Conservation (phyloP, 2,797 vertebrate species). For the Peromyscus attwateri region DNA sequence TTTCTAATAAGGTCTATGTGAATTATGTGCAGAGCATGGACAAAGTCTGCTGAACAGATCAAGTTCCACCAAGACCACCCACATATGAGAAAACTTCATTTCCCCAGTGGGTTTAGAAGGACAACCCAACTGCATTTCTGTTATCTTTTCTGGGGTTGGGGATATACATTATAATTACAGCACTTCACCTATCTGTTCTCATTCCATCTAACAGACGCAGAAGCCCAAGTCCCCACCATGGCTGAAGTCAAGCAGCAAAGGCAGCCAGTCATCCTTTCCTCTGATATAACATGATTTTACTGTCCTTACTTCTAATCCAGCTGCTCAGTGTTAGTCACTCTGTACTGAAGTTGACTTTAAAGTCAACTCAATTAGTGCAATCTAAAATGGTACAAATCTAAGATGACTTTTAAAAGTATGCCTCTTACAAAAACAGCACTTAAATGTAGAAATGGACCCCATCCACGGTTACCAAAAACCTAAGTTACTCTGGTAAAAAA, state of each 20-base stretch:
- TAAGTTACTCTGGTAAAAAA: background rate
- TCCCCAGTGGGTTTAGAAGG: background rate
- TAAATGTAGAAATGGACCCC: background rate
- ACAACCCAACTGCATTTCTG: background rate
- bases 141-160: constrained; percentile 20
- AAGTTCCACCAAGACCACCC: background rate
- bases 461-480: background rate
- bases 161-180: background rate
- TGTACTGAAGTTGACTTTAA: background rate
- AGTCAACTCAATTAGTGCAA: background rate
- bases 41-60: background rate
- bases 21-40: background rate
- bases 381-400: constrained; percentile 23
- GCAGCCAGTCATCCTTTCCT: background rate
- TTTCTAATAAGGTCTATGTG: background rate
- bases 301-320: background rate
- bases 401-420: background rate
- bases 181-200: background rate
- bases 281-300: background rate
- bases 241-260: background rate
- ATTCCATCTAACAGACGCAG: background rate
- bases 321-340: background rate
- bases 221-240: background rate
- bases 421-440: background rate
- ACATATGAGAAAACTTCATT: constrained; percentile 33